phyloP scores from a whole-genome alignment of 2,113 vertebrate genomes.

The Pipra filicauda region DNA sequence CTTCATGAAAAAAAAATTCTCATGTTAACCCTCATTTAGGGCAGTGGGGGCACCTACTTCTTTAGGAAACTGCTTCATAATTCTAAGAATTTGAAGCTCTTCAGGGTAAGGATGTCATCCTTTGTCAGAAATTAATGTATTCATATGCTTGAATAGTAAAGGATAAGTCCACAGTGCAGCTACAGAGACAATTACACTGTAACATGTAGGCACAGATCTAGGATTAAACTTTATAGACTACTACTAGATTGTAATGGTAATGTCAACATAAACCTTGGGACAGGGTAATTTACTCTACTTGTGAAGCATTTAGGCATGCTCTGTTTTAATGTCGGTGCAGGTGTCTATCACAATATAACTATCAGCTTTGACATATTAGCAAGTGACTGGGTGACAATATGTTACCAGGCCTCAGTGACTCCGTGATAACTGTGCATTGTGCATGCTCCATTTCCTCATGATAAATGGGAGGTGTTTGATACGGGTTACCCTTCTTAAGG shows the following conservation, averaged over 20 bases:
- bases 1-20: not conserved
- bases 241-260: not conserved
- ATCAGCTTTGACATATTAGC: constrained; percentile 12
- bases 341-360: not conserved
- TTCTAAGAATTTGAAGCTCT: not conserved
- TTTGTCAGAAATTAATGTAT: not conserved
- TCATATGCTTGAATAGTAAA: not conserved
- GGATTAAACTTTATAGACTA: not conserved
- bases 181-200: not conserved
- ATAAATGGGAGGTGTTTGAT: constrained; percentile 4
- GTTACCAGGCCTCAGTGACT: constrained; percentile 4
- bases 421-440: constrained; percentile 11
- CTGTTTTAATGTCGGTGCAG: not conserved
- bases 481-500: not conserved
- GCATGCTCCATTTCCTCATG: constrained; percentile 22
- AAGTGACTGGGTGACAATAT: not conserved
- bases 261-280: not conserved
- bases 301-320: not conserved
- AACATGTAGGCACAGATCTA: not conserved
- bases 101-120: not conserved
- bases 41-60: rapidly evolving
- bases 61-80: not conserved
- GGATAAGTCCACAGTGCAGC: not conserved
- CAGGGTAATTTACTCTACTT: not conserved
- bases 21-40: not conserved